Evolutionary conservation across 2,888 invertebrate genomes (phyloP).

Genomic region (Tachina lurida): DNA sequence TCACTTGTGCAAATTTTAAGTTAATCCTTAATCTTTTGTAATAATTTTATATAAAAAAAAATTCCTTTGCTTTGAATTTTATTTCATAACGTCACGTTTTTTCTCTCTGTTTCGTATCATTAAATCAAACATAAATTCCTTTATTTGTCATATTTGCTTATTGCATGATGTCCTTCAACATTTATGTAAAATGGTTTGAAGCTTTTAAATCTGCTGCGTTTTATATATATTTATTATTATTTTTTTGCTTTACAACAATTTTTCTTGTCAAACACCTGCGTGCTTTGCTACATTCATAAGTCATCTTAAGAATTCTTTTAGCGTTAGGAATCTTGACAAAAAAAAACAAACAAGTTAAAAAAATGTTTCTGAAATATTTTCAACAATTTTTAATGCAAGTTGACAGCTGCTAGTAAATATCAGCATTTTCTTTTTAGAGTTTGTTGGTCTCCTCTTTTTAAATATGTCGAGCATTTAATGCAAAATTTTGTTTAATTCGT

Average conservation of each 20-base stretch:
- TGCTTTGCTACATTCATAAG: conserved; percentile 41
- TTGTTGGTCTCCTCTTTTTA: conserved; percentile 15
- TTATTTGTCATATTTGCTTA: conserved; percentile 3
- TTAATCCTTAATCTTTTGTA: too few relatives aligned
- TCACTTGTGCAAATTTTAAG: too few relatives aligned
- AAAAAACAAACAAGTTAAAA: conserved; percentile 6
- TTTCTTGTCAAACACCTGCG: conserved; percentile 66
- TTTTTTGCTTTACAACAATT: conserved; percentile 44
- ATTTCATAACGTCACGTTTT: not conserved
- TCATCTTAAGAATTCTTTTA: conserved; percentile 45
- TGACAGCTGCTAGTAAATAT: conserved; percentile 68
- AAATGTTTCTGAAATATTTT: conserved; percentile 40
- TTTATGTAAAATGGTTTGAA: conserved; percentile 44
- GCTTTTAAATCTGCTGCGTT: conserved; percentile 22
- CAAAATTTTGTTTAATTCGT: conserved; percentile 44
- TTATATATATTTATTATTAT: not conserved
- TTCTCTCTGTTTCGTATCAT: not conserved
- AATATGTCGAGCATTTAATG: conserved; percentile 31
- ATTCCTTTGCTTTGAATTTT: not conserved
- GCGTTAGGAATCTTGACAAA: not conserved
- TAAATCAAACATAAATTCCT: not conserved
- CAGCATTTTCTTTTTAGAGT: conserved; percentile 15
- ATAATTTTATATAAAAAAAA: not conserved
- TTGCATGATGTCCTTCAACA: conserved; percentile 39
- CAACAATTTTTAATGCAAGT: conserved; percentile 58